These are phyloP conservation scores for Acrocephalus kingi DNA, from an alignment of 2,113 vertebrate species.

Conservation along the genomic window DNA sequence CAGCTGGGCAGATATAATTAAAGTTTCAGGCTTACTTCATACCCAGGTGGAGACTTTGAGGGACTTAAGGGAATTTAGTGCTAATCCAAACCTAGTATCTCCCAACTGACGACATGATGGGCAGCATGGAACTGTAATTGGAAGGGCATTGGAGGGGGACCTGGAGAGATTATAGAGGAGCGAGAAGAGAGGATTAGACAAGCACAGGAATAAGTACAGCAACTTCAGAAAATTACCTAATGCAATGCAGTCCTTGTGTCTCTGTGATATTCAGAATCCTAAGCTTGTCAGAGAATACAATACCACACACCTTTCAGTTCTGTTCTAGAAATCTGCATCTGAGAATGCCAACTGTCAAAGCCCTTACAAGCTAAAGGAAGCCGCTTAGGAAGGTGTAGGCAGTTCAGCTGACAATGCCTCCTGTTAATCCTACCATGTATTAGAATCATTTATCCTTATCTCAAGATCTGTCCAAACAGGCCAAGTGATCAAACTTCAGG, in stretches of 20 bases:
- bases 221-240: slow-evolving; percentile 54
- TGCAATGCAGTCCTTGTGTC: slow-evolving; percentile 42
- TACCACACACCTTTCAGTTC: slow-evolving; percentile 11
- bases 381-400: neutral
- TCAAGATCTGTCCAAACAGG: neutral
- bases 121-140: slow-evolving; percentile 63
- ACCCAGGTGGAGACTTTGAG: slow-evolving; percentile 58
- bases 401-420: slow-evolving; percentile 14
- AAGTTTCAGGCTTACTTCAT: slow-evolving; percentile 59
- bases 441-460: neutral
- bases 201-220: slow-evolving; percentile 43
- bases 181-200: slow-evolving; percentile 64
- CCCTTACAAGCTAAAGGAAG: slow-evolving; percentile 16
- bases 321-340: slow-evolving; percentile 22
- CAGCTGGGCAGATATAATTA: slow-evolving; percentile 62
- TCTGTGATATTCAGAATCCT: slow-evolving; percentile 37
- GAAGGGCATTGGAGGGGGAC: slow-evolving; percentile 67
- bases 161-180: slow-evolving; percentile 55
- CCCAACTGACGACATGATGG: slow-evolving; percentile 47
- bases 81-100: slow-evolving; percentile 61
- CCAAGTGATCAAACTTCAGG: neutral
- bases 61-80: slow-evolving; percentile 66
- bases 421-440: neutral
- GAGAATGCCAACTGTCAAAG: slow-evolving; percentile 30
- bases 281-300: slow-evolving; percentile 42